These are phyloP conservation scores for Sebastes vulpes DNA, from an alignment of 2,797 vertebrate genomes.

Conservation along the genomic window DNA sequence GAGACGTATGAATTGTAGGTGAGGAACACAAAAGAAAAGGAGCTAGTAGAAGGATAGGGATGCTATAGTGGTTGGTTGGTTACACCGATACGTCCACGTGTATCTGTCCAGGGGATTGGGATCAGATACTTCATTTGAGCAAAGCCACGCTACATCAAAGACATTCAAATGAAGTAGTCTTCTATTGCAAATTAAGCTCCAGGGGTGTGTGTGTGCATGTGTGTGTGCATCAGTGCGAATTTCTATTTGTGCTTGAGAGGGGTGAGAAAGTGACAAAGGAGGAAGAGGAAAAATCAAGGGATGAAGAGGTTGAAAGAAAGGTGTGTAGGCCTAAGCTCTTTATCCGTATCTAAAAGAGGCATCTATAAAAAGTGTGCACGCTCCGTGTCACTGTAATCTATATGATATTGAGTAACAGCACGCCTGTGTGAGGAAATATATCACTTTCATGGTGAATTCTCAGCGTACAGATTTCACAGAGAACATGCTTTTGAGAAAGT, in stretches of 20 bases:
- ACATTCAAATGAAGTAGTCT: constrained; percentile 82
- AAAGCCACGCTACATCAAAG: constrained; percentile 82
- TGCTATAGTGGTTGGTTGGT: constrained; percentile 58
- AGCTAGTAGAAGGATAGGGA: constrained; percentile 26
- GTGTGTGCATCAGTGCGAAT: constrained; percentile 2
- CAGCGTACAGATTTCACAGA: constrained; percentile 17
- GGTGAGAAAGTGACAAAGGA: constrained; percentile 41
- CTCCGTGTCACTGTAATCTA: constrained; percentile 27
- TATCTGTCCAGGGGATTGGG: constrained; percentile 78
- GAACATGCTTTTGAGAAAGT: constrained; percentile 1
- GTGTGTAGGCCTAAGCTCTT: constrained; percentile 67
- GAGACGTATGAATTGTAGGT: constrained; percentile 25
- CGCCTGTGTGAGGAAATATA: constrained; percentile 6
- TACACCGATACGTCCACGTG: constrained; percentile 69
- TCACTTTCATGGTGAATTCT: constrained; percentile 42
- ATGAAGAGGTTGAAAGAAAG: constrained; percentile 68
- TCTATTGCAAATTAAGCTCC: constrained; percentile 82
- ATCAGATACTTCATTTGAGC: constrained; percentile 83
- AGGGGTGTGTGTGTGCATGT: constrained; percentile 46
- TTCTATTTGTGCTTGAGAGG: constrained; percentile 42
- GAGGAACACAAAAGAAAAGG: constrained; percentile 52
- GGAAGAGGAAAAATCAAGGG: constrained; percentile 37
- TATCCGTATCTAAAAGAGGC: constrained; percentile 66
- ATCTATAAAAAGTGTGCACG: constrained; percentile 38
- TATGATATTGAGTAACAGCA: constrained; percentile 30